Percentiles rank a stretch among this genome's conserved stretches.
Conservation (phyloP, 2,113 vertebrate species). For the Lichenostomus cassidix region DNA sequence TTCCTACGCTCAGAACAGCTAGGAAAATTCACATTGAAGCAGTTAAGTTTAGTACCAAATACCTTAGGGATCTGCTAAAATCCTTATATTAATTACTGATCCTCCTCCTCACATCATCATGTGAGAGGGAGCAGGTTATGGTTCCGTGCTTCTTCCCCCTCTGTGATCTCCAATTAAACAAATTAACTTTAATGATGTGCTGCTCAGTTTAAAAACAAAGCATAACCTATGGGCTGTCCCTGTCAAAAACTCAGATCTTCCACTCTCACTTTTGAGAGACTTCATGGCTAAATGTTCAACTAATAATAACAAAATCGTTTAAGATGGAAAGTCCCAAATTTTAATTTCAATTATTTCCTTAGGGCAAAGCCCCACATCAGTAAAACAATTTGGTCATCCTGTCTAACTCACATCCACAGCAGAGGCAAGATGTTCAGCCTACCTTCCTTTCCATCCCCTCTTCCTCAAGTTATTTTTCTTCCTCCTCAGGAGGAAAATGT, state of each 20-base stretch:
- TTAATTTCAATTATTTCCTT: neutral
- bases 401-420: neutral
- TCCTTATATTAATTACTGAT: neutral
- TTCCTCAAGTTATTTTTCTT: neutral
- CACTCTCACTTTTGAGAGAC: neutral
- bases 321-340: neutral
- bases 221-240: neutral
- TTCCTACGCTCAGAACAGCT: rapidly evolving
- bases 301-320: neutral
- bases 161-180: neutral
- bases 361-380: rapidly evolving
- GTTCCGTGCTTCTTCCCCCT: neutral
- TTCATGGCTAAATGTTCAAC: neutral
- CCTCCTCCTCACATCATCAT: neutral
- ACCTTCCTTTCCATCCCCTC: neutral
- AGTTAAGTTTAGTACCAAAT: neutral
- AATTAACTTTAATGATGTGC: rapidly evolving
- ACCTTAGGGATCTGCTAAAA: neutral
- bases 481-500: neutral
- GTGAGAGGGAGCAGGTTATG: rapidly evolving
- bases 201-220: neutral
- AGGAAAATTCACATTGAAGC: neutral
- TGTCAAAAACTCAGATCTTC: neutral
- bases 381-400: neutral
- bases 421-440: neutral